These are phyloP conservation scores for Cryptophagus acutangulus DNA, from an alignment of 2,888 invertebrate genomes.

Conservation along the genomic window DNA sequence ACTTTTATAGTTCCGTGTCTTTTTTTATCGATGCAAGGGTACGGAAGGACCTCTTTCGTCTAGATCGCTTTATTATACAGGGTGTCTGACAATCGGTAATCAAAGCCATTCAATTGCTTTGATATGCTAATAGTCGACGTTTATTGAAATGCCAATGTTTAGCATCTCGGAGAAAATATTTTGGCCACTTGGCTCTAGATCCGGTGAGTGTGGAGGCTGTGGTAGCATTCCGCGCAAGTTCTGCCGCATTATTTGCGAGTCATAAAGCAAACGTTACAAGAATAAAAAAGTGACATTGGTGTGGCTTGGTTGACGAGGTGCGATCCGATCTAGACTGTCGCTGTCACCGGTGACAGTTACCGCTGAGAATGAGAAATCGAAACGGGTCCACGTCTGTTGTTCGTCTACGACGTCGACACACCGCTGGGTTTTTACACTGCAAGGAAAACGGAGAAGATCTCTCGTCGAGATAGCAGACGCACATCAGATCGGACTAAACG, in stretches of 20 bases:
- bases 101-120: too few relatives aligned
- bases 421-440: slow-evolving; percentile 15
- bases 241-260: too few relatives aligned
- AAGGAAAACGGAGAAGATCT: slow-evolving; percentile 9
- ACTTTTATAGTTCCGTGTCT: too few relatives aligned
- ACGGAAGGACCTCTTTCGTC: slow-evolving; percentile 29
- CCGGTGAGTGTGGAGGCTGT: too few relatives aligned
- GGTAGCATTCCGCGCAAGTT: too few relatives aligned
- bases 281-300: neutral
- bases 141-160: too few relatives aligned
- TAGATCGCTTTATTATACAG: slow-evolving; percentile 32
- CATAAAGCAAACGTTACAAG: slow-evolving; percentile 16
- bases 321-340: slow-evolving; percentile 39
- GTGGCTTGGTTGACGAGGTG: slow-evolving; percentile 29
- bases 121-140: too few relatives aligned
- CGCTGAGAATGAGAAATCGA: slow-evolving; percentile 43
- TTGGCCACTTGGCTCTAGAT: too few relatives aligned
- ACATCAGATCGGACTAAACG: slow-evolving; percentile 12
- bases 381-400: slow-evolving; percentile 16
- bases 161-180: too few relatives aligned
- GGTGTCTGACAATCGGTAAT: slow-evolving; percentile 13
- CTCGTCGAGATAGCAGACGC: slow-evolving; percentile 11
- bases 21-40: too few relatives aligned
- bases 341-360: slow-evolving; percentile 42
- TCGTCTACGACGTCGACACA: slow-evolving; percentile 15